phyloP scores from a whole-genome alignment of 1,140 invertebrate genomes.

The Achatina immaculata region DNA sequence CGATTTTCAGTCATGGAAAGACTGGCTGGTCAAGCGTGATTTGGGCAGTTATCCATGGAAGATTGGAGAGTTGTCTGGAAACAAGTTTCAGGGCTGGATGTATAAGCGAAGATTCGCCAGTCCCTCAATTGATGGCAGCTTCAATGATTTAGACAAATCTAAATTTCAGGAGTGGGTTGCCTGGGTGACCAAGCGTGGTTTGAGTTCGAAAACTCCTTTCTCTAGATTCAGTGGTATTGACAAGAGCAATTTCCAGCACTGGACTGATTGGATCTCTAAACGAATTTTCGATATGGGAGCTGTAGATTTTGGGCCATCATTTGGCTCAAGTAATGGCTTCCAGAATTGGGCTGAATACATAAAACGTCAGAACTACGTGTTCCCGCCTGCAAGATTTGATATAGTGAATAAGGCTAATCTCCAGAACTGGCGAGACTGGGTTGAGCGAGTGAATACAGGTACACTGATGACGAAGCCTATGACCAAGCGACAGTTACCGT shows the following conservation, averaged over 20 bases:
- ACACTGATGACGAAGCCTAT: neutral
- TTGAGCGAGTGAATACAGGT: neutral
- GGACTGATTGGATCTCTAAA: constrained; percentile 31
- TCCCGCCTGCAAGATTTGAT: neutral
- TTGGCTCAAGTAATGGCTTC: neutral
- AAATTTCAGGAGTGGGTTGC: constrained; percentile 33
- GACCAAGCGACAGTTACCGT: constrained; percentile 38
- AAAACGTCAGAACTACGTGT: neutral
- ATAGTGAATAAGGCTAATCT: neutral
- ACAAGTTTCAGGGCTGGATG: constrained; percentile 30
- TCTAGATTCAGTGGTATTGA: neutral
- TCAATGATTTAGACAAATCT: neutral
- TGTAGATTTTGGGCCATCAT: constrained; percentile 11
- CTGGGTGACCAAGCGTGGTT: constrained; percentile 24
- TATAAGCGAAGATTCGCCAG: constrained; percentile 36
- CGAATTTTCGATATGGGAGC: neutral
- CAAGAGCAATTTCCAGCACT: constrained; percentile 17
- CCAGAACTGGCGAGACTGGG: neutral
- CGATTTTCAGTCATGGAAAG: neutral
- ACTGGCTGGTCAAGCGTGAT: neutral
- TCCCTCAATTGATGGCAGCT: neutral
- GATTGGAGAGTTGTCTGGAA: neutral
- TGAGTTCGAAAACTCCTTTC: neutral
- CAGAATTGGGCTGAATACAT: neutral
- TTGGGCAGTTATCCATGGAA: neutral